phyloP scores from a whole-genome alignment of 2,888 invertebrate species.

The Sycophila texana region DNA sequence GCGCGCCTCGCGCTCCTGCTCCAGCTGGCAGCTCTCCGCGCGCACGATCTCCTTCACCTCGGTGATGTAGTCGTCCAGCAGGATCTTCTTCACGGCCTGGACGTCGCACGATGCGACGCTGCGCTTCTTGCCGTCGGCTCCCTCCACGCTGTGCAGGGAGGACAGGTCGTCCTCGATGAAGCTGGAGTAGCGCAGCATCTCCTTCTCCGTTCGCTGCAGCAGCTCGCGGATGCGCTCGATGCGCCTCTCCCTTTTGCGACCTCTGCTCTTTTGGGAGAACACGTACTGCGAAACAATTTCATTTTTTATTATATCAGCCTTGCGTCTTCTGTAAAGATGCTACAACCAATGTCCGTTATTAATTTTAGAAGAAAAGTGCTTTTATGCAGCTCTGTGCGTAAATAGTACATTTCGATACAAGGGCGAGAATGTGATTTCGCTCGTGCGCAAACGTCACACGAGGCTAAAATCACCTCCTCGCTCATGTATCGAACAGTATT shows the following conservation, averaged over 20 bases:
- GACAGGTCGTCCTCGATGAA: conserved; percentile 31
- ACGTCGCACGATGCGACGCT: not conserved
- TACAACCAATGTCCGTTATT: too few relatives aligned
- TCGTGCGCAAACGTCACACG: too few relatives aligned
- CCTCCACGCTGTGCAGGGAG: not conserved
- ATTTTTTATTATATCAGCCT: too few relatives aligned
- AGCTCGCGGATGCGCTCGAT: not conserved
- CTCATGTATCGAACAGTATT: too few relatives aligned
- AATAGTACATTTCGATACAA: too few relatives aligned
- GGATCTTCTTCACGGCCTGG: conserved; percentile 25
- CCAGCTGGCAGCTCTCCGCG: not conserved
- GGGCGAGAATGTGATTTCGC: too few relatives aligned
- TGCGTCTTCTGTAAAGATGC: too few relatives aligned
- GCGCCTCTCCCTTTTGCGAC: not conserved
- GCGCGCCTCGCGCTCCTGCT: conserved; percentile 6
- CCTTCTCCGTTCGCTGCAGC: conserved; percentile 7
- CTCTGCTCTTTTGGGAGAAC: not conserved
- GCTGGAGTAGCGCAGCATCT: conserved; percentile 14
- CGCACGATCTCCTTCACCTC: conserved; percentile 48
- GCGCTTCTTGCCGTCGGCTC: not conserved
- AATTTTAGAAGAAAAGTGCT: too few relatives aligned
- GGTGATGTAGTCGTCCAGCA: conserved; percentile 51
- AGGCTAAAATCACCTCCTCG: too few relatives aligned
- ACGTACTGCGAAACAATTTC: not conserved
- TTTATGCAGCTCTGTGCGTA: too few relatives aligned